phyloP scores from a whole-genome alignment of 2,888 invertebrate species.

The Habrosyne pyritoides region DNA sequence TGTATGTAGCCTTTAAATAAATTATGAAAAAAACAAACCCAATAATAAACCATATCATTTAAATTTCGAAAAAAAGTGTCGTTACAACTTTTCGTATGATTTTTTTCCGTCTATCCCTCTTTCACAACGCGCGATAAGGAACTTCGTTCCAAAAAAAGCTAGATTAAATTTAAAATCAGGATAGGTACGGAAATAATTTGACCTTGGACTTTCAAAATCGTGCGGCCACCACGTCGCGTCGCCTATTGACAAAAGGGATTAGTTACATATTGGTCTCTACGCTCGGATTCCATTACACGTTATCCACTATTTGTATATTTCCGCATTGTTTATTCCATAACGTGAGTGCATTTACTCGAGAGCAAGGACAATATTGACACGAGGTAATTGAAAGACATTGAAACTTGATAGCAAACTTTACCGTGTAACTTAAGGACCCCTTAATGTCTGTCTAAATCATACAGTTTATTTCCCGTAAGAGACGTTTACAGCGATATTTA shows the following conservation, averaged over 20 bases:
- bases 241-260: neutral
- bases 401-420: conserved; percentile 26
- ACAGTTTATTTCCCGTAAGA: neutral
- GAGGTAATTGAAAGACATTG: conserved; percentile 25
- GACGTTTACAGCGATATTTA: neutral
- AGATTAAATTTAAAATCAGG: no score
- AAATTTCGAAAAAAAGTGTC: no score
- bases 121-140: no score
- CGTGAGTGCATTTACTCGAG: neutral
- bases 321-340: neutral
- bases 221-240: no score
- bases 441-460: conserved; percentile 20
- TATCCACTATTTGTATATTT: neutral
- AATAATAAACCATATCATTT: no score
- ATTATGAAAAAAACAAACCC: no score
- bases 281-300: neutral
- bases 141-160: no score
- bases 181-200: no score
- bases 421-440: conserved; percentile 17
- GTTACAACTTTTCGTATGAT: no score
- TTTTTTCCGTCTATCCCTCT: no score
- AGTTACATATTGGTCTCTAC: neutral
- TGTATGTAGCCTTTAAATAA: no score
- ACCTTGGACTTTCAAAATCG: no score
- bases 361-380: conserved; percentile 22